Conservation (phyloP, 2,113 vertebrate genomes). For the Eretmochelys imbricata region DNA sequence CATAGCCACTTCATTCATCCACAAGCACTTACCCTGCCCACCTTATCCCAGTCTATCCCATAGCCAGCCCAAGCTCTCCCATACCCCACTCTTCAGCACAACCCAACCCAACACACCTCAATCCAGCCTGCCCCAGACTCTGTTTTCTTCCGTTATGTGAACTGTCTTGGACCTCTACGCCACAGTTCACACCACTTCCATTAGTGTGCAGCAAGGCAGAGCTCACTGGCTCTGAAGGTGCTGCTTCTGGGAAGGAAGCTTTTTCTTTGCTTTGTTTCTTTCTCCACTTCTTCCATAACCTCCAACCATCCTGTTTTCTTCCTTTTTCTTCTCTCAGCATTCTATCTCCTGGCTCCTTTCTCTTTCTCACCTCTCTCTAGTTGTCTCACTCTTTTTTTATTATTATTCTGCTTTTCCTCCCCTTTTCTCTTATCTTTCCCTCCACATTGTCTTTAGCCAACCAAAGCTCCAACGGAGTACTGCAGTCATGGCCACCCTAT, state of each 20-base stretch:
- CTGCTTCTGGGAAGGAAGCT: neutral
- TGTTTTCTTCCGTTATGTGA: constrained; percentile 13
- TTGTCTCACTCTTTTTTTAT: constrained; percentile 12
- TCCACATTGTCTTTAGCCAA: neutral
- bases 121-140: neutral
- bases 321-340: neutral
- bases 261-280: neutral
- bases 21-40: neutral
- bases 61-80: neutral
- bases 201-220: neutral
- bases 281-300: neutral
- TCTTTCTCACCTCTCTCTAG: neutral
- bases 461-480: neutral
- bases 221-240: neutral
- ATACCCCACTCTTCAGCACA: neutral
- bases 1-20: neutral
- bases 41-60: neutral
- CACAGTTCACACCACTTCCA: neutral
- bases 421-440: neutral
- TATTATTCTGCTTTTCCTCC: constrained; percentile 1
- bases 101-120: neutral
- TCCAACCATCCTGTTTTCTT: neutral
- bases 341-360: neutral
- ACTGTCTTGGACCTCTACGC: neutral
- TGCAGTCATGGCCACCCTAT: neutral